These are phyloP conservation scores for Ophion slaviceki DNA, from an alignment of 2,888 invertebrate species.

Conservation along the genomic window DNA sequence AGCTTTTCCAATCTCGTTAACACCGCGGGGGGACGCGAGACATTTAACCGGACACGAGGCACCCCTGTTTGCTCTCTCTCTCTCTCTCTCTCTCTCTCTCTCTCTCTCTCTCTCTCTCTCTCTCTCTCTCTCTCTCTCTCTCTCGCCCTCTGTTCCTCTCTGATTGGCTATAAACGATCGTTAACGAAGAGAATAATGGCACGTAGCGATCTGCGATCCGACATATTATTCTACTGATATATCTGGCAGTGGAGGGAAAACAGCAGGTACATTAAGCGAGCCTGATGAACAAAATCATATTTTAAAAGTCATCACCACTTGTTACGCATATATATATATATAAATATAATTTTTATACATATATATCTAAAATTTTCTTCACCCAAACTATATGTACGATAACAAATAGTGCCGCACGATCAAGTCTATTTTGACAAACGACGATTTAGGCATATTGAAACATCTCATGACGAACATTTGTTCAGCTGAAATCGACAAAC, in stretches of 20 bases:
- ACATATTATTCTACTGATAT: slow-evolving; percentile 53
- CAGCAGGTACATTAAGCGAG: slow-evolving; percentile 30
- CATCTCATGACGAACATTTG: background rate
- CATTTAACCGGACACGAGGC: slow-evolving; percentile 64
- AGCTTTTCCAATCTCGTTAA: slow-evolving; percentile 70
- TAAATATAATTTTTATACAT: no score
- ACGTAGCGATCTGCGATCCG: slow-evolving; percentile 32
- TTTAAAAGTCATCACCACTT: slow-evolving; percentile 35
- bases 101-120: slow-evolving; percentile 65
- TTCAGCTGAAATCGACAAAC: background rate
- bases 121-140: slow-evolving; percentile 49
- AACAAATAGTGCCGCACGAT: background rate
- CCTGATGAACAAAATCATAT: slow-evolving; percentile 36
- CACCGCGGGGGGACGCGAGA: slow-evolving; percentile 66
- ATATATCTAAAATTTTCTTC: background rate
- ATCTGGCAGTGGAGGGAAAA: slow-evolving; percentile 7
- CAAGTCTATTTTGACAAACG: background rate
- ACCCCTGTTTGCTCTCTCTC: slow-evolving; percentile 60
- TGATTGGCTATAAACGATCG: slow-evolving; percentile 77
- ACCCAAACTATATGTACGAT: background rate
- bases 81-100: slow-evolving; percentile 38
- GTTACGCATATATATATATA: background rate
- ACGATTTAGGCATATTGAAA: background rate
- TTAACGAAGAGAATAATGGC: slow-evolving; percentile 69
- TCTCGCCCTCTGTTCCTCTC: slow-evolving; percentile 65